Evolutionary conservation across 2,113 vertebrate species (phyloP).

Genomic region (Noctilio leporinus): DNA sequence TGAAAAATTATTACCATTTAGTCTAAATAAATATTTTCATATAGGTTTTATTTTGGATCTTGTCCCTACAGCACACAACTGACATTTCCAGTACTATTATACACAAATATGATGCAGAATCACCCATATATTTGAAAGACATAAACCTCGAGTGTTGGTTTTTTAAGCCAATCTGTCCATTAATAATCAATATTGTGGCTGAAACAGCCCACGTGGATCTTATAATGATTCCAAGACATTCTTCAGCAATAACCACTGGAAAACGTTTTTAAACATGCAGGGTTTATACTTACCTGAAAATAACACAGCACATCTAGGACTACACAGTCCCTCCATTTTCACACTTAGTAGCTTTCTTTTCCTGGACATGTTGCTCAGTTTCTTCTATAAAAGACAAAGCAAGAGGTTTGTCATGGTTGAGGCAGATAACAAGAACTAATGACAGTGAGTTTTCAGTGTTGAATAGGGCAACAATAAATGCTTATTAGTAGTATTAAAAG

Average conservation of each 20-base stretch:
- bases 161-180: background rate
- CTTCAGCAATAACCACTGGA: background rate
- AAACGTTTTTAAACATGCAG: background rate
- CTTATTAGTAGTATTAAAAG: background rate
- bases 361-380: background rate
- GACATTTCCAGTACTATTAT: background rate
- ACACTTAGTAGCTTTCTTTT: background rate
- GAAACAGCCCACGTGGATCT: background rate
- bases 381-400: background rate
- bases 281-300: background rate
- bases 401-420: background rate
- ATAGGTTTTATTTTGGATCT: background rate
- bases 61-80: background rate
- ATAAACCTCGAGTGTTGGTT: background rate
- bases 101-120: background rate
- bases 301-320: background rate
- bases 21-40: background rate
- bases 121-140: background rate
- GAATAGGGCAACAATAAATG: background rate
- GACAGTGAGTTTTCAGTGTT: background rate
- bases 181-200: background rate
- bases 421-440: background rate
- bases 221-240: background rate
- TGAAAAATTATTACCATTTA: background rate
- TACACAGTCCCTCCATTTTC: background rate